Conservation (phyloP, 2,888 invertebrate species). For the Dysmachus trigonus region DNA sequence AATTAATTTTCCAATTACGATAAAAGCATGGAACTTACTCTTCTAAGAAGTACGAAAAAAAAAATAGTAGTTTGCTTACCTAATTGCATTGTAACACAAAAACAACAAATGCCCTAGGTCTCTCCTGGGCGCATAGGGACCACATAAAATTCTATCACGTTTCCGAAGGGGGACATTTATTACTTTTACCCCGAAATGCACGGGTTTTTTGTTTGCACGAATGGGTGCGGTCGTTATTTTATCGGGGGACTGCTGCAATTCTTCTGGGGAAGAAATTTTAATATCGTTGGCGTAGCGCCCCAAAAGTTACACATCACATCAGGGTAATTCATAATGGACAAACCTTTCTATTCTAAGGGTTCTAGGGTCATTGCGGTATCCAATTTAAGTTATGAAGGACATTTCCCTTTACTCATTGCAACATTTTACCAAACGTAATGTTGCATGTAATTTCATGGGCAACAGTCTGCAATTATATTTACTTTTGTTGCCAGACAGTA, state of each 20-base stretch:
- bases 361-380: background rate
- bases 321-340: background rate
- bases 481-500: no score
- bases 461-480: background rate
- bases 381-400: background rate
- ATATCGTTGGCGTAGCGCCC: background rate
- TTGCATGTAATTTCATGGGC: background rate
- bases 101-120: background rate
- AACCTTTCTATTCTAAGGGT: background rate
- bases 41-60: background rate
- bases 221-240: background rate
- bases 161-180: background rate
- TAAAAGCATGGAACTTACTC: background rate
- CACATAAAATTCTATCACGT: background rate
- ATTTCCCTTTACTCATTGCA: background rate
- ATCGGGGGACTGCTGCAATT: background rate
- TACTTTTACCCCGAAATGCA: background rate
- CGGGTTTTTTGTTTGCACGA: background rate
- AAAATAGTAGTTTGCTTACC: background rate
- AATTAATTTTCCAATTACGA: slow-evolving; percentile 40
- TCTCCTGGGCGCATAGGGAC: background rate
- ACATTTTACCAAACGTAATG: background rate
- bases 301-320: background rate
- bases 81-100: background rate
- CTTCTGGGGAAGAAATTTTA: background rate